Percentiles rank a stretch among this genome's conserved stretches.
Evolutionary conservation across 2,113 vertebrate species (phyloP).

Genomic region (Xiphophorus maculatus): DNA sequence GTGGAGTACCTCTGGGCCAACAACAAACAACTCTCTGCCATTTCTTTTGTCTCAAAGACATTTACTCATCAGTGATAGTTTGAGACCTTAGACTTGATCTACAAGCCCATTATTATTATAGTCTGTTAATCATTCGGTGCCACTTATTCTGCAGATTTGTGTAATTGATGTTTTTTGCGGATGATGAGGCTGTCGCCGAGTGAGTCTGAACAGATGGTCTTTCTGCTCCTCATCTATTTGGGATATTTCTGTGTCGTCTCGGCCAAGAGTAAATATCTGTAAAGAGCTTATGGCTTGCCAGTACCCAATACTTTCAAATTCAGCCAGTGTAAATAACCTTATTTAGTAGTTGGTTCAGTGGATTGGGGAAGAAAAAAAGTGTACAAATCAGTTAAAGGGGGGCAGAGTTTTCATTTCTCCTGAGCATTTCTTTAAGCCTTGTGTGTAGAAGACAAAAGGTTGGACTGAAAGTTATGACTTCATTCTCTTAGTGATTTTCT

Average conservation of each 20-base stretch:
- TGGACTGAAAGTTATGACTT: conserved; percentile 22
- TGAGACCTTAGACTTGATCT: too few relatives aligned
- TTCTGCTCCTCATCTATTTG: conserved; percentile 13
- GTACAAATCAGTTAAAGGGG: conserved; percentile 1
- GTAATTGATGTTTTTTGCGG: not conserved
- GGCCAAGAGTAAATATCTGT: conserved; percentile 19
- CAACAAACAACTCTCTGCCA: too few relatives aligned
- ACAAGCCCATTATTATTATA: too few relatives aligned
- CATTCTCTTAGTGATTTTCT: conserved; percentile 42
- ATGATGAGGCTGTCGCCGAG: not conserved
- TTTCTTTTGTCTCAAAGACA: too few relatives aligned
- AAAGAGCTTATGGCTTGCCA: conserved; percentile 13
- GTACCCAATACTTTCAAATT: conserved; percentile 24
- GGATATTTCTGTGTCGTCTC: conserved; percentile 28
- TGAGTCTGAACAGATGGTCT: conserved; percentile 25
- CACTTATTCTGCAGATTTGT: not conserved
- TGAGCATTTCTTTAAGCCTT: not conserved
- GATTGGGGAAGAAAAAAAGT: conserved; percentile 8
- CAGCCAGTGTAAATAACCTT: conserved; percentile 30
- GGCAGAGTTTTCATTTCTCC: not conserved
- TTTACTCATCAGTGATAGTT: too few relatives aligned
- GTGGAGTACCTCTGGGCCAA: too few relatives aligned
- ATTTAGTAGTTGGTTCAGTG: not conserved
- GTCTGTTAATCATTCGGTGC: not conserved
- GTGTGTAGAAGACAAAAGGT: conserved; percentile 5